A percentile compares a stretch with the other conserved stretches of the same genome.
phyloP scores from a whole-genome alignment of 1,140 invertebrate genomes.

The Leucophenga varia region DNA sequence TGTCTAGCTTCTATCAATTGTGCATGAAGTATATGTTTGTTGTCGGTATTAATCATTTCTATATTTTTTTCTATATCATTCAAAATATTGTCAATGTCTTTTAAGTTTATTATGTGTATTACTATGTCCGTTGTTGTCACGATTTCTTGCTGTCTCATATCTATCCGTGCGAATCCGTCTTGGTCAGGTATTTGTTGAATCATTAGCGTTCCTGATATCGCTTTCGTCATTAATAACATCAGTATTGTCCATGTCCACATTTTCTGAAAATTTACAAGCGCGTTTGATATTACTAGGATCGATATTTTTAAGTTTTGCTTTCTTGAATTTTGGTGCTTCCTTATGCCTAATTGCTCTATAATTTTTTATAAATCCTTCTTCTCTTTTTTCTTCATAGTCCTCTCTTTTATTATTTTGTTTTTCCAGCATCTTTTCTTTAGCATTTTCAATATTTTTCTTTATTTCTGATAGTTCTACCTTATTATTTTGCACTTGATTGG shows the following conservation, averaged over 20 bases:
- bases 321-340: slow-evolving; percentile 13
- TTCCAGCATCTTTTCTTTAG: slow-evolving; percentile 14
- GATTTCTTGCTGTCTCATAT: too few species aligned
- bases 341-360: slow-evolving; percentile 14
- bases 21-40: too few species aligned
- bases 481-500: slow-evolving; percentile 2
- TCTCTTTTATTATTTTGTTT: slow-evolving; percentile 9
- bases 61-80: slow-evolving; percentile 1
- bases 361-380: too few species aligned
- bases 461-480: slow-evolving; percentile 10
- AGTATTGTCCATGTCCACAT: slow-evolving; percentile 8
- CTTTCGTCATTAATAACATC: slow-evolving; percentile 5
- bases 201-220: slow-evolving; percentile 2
- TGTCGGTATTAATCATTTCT: too few species aligned
- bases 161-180: not conserved
- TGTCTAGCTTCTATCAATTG: too few species aligned
- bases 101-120: not conserved
- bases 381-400: slow-evolving; percentile 13
- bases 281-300: slow-evolving; percentile 16
- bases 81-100: not conserved
- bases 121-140: not conserved
- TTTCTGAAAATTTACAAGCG: slow-evolving; percentile 11
- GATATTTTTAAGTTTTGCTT: slow-evolving; percentile 14
- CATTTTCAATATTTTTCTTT: slow-evolving; percentile 16
- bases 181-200: slow-evolving; percentile 6